Conservation (phyloP, 2,888 invertebrate species). For the Scaptomyza tumidula region DNA sequence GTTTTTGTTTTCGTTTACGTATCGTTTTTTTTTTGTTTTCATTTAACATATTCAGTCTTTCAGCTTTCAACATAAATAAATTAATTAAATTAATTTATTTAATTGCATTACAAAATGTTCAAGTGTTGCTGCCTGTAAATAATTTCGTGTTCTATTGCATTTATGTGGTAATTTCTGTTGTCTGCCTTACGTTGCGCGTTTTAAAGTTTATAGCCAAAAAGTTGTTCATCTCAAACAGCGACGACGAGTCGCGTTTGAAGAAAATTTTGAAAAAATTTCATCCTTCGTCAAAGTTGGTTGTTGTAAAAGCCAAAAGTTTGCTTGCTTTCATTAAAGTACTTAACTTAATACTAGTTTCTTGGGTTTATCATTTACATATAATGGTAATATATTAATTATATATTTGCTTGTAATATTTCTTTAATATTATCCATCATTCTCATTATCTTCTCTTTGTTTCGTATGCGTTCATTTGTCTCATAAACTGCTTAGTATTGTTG, state of each 20-base stretch:
- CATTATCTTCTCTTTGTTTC: neutral
- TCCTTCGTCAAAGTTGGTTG: conserved; percentile 74
- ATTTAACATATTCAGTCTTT: conserved; percentile 83
- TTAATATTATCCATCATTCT: conserved; percentile 6
- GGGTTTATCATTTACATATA: conserved; percentile 70
- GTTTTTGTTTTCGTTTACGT: conserved; percentile 36
- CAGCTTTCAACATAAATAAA: conserved; percentile 80
- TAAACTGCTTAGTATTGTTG: conserved; percentile 53
- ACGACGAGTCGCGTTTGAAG: conserved; percentile 37
- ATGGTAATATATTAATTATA: conserved; percentile 64
- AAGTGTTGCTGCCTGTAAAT: conserved; percentile 73
- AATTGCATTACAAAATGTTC: conserved; percentile 70
- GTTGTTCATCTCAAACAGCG: conserved; percentile 40
- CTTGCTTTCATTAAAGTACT: conserved; percentile 54
- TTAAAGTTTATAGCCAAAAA: conserved; percentile 80
- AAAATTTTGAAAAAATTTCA: conserved; percentile 76
- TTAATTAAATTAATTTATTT: conserved; percentile 83
- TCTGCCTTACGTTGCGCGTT: conserved; percentile 74
- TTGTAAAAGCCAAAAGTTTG: conserved; percentile 79
- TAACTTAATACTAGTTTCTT: conserved; percentile 65
- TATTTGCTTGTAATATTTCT: conserved; percentile 46
- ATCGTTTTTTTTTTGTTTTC: conserved; percentile 37
- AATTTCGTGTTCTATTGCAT: conserved; percentile 79
- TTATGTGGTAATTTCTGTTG: conserved; percentile 75
- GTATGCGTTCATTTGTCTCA: conserved; percentile 21